Base-by-base conservation (phyloP, 2,888 invertebrate genomes). In the Halictus ligatus region DNA sequence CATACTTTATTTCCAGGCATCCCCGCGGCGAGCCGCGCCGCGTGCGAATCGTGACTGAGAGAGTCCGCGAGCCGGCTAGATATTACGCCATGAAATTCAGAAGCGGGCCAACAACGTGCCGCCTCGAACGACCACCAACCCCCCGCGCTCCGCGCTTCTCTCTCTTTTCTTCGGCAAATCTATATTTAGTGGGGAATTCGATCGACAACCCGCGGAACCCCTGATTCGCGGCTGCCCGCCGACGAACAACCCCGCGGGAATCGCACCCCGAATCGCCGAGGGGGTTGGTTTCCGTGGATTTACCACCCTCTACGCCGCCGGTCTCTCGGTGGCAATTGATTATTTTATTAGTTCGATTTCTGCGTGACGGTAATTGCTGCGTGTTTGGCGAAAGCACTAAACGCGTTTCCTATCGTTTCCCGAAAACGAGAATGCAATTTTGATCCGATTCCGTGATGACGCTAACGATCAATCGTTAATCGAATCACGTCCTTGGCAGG, bases 91-190 rank as follows among this genome's bases (percentile, higher is more conserved):
- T 85, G 85, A 78, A 84, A 89, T 91, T 89, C 78, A 75, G 84
- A 90, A 86, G 80, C 88, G 89, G 89, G 89, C 90, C 86, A 89
- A 88, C 86, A 89, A 88, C 88, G 85, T 86, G 87, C 78, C 77
- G 75, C 29, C 80, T 29, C 64, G 13, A 25, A 13, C 29, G 29
- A 25, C 64, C 73, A 40, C 76, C 75, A 71, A 25, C 46, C 12
- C 35, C 35, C 35, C 2, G 35, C 69, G 69, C 60, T 69, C 77
- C n/a, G 21, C 67, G 18, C 18, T 67, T 69, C 67, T 78, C 46
- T 82, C 85, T 85, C 84, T 91, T 91, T 91, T 87, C 80, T 80
- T 80, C 81, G 80, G 78, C 78, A 83, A 85, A 87, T 79, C 88
- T 92, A 92, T 90, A 89, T 89, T 90, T 91, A 87, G 85, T 83